phyloP scores from a whole-genome alignment of 2,888 invertebrate genomes.

The Gymnoscelis rufifasciata region DNA sequence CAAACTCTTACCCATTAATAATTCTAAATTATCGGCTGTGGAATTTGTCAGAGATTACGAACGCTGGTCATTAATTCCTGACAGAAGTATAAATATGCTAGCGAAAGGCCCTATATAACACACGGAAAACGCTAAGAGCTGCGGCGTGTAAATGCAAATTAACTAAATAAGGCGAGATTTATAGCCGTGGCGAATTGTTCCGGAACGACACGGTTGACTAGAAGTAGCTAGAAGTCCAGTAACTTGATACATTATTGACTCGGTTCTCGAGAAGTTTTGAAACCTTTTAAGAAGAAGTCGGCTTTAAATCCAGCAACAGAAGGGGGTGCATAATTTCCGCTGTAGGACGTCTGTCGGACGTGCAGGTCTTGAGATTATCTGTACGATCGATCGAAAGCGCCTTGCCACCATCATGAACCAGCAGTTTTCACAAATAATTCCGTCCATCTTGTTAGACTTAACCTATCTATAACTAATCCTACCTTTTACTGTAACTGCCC shows the following conservation, averaged over 20 bases:
- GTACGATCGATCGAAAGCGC: too few species aligned
- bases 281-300: not conserved
- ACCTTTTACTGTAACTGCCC: too few species aligned
- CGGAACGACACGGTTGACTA: slow-evolving; percentile 22
- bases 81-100: slow-evolving; percentile 1
- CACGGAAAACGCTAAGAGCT: not conserved
- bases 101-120: not conserved
- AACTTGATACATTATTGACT: slow-evolving; percentile 17
- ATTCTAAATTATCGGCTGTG: slow-evolving; percentile 4
- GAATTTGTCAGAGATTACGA: slow-evolving; percentile 12
- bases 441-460: too few species aligned
- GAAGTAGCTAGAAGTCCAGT: slow-evolving; percentile 10
- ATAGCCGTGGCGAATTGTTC: slow-evolving; percentile 24
- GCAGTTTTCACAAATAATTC: too few species aligned
- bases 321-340: too few species aligned
- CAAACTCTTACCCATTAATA: not conserved
- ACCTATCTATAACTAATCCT: too few species aligned
- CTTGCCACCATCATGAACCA: too few species aligned
- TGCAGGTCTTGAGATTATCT: too few species aligned
- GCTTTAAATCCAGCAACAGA: not conserved
- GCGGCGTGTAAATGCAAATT: slow-evolving; percentile 17
- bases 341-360: too few species aligned
- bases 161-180: slow-evolving; percentile 14
- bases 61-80: not conserved
- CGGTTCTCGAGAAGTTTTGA: not conserved